Percentiles rank a stretch among this genome's conserved stretches.
These are phyloP conservation scores for Pyrgilauda ruficollis DNA, from an alignment of 2,113 vertebrate genomes.

Conservation along the genomic window DNA sequence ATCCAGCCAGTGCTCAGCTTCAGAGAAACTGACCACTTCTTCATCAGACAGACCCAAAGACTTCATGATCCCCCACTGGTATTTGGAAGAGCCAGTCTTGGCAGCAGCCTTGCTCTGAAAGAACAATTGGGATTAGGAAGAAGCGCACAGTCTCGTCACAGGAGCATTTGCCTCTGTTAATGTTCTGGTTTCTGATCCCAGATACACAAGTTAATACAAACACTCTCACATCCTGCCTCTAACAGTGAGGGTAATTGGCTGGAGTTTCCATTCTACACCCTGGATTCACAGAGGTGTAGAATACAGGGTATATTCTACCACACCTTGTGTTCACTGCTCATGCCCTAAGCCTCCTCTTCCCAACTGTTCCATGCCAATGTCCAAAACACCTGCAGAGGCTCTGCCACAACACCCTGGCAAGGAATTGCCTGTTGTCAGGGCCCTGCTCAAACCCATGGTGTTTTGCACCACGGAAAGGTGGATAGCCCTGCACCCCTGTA, in stretches of 20 bases:
- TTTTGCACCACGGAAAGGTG: not conserved
- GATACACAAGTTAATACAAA: not conserved
- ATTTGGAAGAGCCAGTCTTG: constrained; percentile 85
- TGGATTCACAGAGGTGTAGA: too few species aligned
- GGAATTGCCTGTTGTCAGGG: rapidly evolving
- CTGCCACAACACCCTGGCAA: not conserved
- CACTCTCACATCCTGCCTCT: not conserved
- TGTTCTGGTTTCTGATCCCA: not conserved
- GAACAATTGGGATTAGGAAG: not conserved
- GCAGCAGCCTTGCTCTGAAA: constrained; percentile 91
- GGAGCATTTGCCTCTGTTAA: not conserved
- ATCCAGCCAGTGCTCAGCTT: constrained; percentile 93
- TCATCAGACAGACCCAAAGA: constrained; percentile 87
- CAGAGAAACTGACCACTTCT: constrained; percentile 87
- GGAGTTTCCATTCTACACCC: not conserved
- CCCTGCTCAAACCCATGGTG: not conserved
- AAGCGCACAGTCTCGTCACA: rapidly evolving
- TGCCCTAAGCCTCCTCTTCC: not conserved
- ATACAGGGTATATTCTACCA: not conserved
- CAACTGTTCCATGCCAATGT: rapidly evolving
- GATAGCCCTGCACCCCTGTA: not conserved
- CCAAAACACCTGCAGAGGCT: not conserved
- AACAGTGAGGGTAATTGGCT: not conserved
- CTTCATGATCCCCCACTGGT: constrained; percentile 97
- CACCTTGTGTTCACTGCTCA: not conserved